Evolutionary conservation across 2,888 invertebrate genomes (phyloP).

Genomic region (Acanthosepion lycidas): DNA sequence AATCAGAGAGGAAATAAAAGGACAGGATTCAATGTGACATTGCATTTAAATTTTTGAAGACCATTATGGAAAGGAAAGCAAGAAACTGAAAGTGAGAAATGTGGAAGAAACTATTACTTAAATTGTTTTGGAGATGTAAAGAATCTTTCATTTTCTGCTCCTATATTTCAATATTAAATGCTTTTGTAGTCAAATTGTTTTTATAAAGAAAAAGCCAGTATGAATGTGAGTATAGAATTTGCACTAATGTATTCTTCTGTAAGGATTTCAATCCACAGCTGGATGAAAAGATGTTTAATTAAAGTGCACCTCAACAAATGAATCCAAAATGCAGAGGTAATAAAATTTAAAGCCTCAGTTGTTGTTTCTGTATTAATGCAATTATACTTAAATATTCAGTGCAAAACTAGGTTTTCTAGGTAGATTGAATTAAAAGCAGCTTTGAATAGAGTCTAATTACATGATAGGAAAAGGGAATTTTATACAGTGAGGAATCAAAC

Average conservation of each 20-base stretch:
- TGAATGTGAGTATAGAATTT: not conserved
- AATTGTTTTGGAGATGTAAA: not conserved
- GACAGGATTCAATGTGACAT: too few species aligned
- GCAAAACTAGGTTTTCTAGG: not conserved
- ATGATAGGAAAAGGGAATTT: not conserved
- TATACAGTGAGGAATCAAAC: not conserved
- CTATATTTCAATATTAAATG: not conserved
- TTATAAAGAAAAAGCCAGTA: not conserved
- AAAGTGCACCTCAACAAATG: not conserved
- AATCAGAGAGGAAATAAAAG: too few species aligned
- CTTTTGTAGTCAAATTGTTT: not conserved
- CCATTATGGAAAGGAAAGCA: too few species aligned
- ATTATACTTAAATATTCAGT: not conserved
- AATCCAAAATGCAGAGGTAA: not conserved
- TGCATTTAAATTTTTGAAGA: too few species aligned
- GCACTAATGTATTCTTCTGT: not conserved
- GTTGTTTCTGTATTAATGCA: not conserved
- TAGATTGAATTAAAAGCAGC: not conserved
- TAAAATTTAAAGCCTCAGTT: not conserved
- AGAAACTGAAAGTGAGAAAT: too few species aligned
- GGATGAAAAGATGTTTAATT: not conserved
- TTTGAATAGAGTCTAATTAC: constrained; percentile 33
- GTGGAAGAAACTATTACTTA: not conserved
- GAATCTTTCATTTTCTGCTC: not conserved
- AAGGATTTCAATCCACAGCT: not conserved